These are phyloP conservation scores for Eutolmus rufibarbis DNA, from an alignment of 2,888 invertebrate genomes.

Conservation along the genomic window DNA sequence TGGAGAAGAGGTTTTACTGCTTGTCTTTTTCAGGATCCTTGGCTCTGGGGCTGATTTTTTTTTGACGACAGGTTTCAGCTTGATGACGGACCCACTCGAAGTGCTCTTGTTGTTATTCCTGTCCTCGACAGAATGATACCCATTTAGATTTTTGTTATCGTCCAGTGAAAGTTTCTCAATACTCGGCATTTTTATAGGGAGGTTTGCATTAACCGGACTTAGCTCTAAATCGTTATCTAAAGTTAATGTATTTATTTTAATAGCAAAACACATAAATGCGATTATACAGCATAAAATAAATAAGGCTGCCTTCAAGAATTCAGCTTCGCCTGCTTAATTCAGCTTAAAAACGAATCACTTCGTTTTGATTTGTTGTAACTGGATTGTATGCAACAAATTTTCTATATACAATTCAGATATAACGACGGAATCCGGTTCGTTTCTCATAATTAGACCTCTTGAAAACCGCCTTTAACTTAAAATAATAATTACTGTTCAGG, in stretches of 20 bases:
- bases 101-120: slow-evolving; percentile 51
- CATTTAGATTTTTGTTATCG: slow-evolving; percentile 2
- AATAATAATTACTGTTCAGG: background rate
- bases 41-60: slow-evolving; percentile 54
- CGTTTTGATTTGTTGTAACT: background rate
- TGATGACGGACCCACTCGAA: slow-evolving; percentile 50
- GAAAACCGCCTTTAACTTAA: background rate
- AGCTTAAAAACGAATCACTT: background rate
- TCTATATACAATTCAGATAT: too few relatives aligned
- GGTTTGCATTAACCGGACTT: background rate
- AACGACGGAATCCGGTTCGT: too few relatives aligned
- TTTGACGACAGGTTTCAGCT: slow-evolving; percentile 59
- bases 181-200: background rate
- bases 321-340: background rate
- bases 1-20: slow-evolving; percentile 33
- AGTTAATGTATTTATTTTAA: background rate
- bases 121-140: slow-evolving; percentile 46
- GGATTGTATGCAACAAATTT: background rate
- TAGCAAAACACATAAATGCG: background rate
- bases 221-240: background rate
- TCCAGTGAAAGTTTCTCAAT: slow-evolving; percentile 22
- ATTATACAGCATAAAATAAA: background rate
- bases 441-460: background rate
- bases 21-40: slow-evolving; percentile 9
- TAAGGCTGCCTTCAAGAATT: background rate